Evolutionary conservation across 2,113 vertebrate species (phyloP), one percentile per base, ranked within the genome.

Genomic region (Ameiurus melas): DNA sequence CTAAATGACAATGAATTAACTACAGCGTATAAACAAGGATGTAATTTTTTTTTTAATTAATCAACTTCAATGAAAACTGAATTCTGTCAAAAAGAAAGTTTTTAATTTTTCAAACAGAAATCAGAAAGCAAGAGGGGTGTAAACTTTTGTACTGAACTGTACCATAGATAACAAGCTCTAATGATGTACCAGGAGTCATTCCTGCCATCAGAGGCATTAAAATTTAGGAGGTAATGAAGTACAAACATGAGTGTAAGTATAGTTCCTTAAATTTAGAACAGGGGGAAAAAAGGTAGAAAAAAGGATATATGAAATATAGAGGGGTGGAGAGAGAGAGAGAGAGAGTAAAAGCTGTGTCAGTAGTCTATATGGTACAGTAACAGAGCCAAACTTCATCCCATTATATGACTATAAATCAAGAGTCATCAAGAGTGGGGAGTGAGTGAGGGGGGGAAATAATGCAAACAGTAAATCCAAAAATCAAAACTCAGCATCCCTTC

Each of bases 401-500:
- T 80, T 77, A 71, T 78, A 39, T 64, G 10, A 57, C 75, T 83
- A 57, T 70, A 88, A 87, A 87, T 84, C 55, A 66, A 47, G 78
- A 83, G 73, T 71, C 84, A 86, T 84, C 78, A 86, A 58, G 62
- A 78, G 71, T 14, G 66, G 25, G 70, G 78, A 53, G 64, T 25
- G 78, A 51, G 33, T 20, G 89, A 43, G 55, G 78, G 58, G 71
- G 87, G 64, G 53, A 83, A 47, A 91, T 92, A 95, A 93, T 90
- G 91, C 79, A 89, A 93, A 94, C 86, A 73, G 93, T 95, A 94
- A 89, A 90, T 94, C 91, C 94, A 87, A 94, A 96, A 93, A 96
- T 96, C 95, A 92, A 90, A 93, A 95, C 92, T 95, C 94, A 96
- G 94, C 93, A 93, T 95, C 96, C 92, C 94, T 93, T 95, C 93